Conservation (phyloP, 2,888 invertebrate genomes). For the Aphodius sticticus region DNA sequence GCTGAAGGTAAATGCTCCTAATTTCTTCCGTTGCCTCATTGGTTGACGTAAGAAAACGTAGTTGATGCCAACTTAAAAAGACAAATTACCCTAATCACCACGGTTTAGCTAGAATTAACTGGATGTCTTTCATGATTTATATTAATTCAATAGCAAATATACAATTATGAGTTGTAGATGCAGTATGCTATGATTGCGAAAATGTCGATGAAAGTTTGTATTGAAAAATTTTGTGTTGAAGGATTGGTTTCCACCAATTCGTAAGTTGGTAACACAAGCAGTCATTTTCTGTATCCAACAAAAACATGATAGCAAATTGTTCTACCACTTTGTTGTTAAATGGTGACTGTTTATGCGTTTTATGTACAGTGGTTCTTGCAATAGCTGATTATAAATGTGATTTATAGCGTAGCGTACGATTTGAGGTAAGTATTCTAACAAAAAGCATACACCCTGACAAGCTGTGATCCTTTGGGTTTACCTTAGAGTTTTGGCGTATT, state of each 20-base stretch:
- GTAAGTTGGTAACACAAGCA: slow-evolving; percentile 33
- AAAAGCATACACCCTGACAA: slow-evolving; percentile 14
- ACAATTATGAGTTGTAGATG: neutral
- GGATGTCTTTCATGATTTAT: neutral
- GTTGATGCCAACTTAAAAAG: slow-evolving; percentile 45
- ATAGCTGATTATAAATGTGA: slow-evolving; percentile 25
- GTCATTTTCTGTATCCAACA: slow-evolving; percentile 36
- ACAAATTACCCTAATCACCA: slow-evolving; percentile 20
- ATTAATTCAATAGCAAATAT: slow-evolving; percentile 1
- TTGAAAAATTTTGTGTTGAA: neutral
- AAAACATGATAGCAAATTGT: slow-evolving; percentile 38
- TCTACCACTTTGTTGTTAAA: slow-evolving; percentile 36
- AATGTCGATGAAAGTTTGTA: neutral
- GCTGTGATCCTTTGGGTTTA: slow-evolving; percentile 31
- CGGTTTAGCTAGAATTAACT: neutral
- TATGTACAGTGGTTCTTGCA: slow-evolving; percentile 25
- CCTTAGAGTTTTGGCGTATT: slow-evolving; percentile 28
- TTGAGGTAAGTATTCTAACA: slow-evolving; percentile 23
- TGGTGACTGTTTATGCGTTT: slow-evolving; percentile 29
- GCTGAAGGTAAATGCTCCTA: slow-evolving; percentile 61
- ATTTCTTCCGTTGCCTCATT: slow-evolving; percentile 57
- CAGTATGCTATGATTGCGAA: neutral
- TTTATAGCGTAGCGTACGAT: slow-evolving; percentile 14
- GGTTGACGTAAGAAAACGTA: slow-evolving; percentile 55
- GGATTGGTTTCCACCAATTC: slow-evolving; percentile 15